Base-by-base conservation (phyloP, 2,888 invertebrate species). In the Zaprionus obscuricornis region DNA sequence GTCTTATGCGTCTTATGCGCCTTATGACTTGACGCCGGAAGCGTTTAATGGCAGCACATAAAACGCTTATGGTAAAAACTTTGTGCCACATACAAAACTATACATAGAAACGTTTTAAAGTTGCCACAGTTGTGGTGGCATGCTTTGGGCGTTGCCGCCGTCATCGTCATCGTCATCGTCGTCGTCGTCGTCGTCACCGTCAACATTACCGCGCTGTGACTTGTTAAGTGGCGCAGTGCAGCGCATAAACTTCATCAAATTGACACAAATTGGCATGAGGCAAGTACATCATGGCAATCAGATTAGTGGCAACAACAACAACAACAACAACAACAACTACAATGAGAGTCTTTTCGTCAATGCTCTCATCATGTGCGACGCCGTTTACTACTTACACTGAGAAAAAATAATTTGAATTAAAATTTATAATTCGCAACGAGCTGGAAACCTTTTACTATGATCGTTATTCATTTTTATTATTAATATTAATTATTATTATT, bases 221-320 rank as follows among this genome's bases (percentile, higher is more conserved):
- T 64, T 51, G 36, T 26, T 54, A 56, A 62, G 50, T 39, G 27
- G 42, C 43, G 31, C 46, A 62, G 51, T 52, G 56, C 56, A 39
- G 29, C 31, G 58, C 31, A 63, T 50, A 66, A 52, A 47, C 39
- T 60, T 39, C 24, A 17, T 31, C 59, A 72, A 78, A 81, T 79
- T 78, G 83, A 71, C 76, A 52, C 74, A 83, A 76, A 79, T 83
- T 83, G 78, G 68, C 70, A 75, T 43, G 59, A 64, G 82, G 64
- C 67, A 59, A 56, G 66, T 62, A 66, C 82, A 84, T 63, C 78
- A 62, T 54, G 71, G 66, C 84, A 81, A 77, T 84, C 73, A 65
- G 82, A 77, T 75, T 73, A 81, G 66, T 45, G 40, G 54, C 31
- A 29, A 17, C 45, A 40, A 14, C 18, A 40, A 34, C 33, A 51